Evolutionary conservation across 2,797 vertebrate genomes (phyloP).

Genomic region (Pangasius sanitwongsei): DNA sequence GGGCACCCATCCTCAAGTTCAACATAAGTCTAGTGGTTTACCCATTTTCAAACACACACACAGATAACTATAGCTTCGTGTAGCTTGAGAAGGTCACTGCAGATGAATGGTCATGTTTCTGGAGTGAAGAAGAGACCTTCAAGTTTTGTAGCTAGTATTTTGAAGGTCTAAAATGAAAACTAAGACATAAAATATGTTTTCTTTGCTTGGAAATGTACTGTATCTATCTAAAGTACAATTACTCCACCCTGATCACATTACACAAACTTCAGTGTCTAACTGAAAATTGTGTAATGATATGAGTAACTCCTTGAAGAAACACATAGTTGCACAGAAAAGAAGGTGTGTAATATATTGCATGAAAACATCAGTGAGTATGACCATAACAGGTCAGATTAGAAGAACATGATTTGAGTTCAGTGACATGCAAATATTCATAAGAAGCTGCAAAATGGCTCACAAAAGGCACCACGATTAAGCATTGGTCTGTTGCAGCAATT

Average conservation of each 20-base stretch:
- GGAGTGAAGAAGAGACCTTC: neutral
- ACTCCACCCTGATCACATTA: neutral
- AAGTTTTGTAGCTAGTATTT: neutral
- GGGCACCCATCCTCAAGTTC: neutral
- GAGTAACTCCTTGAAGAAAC: neutral
- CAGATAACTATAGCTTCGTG: neutral
- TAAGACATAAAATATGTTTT: neutral
- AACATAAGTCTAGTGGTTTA: neutral
- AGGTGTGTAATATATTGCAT: neutral
- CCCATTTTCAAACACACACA: neutral
- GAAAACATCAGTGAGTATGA: neutral
- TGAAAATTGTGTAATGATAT: neutral
- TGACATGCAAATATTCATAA: slow-evolving; percentile 19
- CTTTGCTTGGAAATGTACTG: too few species aligned
- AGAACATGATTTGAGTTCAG: slow-evolving; percentile 15
- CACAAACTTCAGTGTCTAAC: neutral
- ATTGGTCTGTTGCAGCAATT: neutral
- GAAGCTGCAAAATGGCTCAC: neutral
- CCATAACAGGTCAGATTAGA: slow-evolving; percentile 9
- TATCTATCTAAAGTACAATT: too few species aligned
- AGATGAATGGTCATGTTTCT: neutral
- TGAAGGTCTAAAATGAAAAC: neutral
- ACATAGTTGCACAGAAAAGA: neutral
- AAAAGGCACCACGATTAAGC: neutral
- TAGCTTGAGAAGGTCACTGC: neutral